Evolutionary conservation across 2,797 vertebrate species (phyloP), one percentile per base, ranked within the genome.

Genomic region (Manis crassicaudata): DNA sequence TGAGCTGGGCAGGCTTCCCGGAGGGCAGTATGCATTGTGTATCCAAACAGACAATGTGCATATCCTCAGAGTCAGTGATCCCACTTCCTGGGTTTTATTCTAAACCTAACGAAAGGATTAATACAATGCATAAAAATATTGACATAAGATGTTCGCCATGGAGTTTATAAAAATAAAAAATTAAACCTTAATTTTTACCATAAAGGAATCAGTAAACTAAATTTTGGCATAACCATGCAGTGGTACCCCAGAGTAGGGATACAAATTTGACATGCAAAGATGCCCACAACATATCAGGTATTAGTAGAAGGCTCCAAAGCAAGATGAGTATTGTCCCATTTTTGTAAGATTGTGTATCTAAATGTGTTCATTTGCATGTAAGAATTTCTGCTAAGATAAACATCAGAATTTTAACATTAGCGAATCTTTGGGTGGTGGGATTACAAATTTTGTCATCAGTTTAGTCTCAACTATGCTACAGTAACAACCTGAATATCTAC

Each of bases 161-260:
- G 56, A 83, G 68, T 89, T 80, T 83, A 77, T 58, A 87, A 92
- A 67, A 67, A 86, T 72, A 17, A 67, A 67, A 91, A 86, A 60
- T 54, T 50, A 94, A 82, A 63, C 20, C 21, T 10, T 68, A 21
- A 29, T 18, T 63, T 72, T 81, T 73, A 72, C 77, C 46, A 16
- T 62, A 95, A 90, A 56, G 25, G 4, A 91, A 88, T 5, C 35
- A 35, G 46, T n/a, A 63, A 70, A 54, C 29, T 46, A 60, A 72
- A 72, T 82, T 72, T 80, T 65, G 46, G n/a, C 60, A 81, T 43
- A 35, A 81, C n/a, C 43, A 20, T 3, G 40, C n/a, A 16, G 46
- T 67, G 58, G 65, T 75, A 58, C 4, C 8, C 27, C 32, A 37
- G 56, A 46, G 7, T 0, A 56, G 37, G 62, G 62, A 40, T 56